Evolutionary conservation across 2,797 vertebrate genomes (phyloP), one percentile per base, ranked within the genome.

Genomic region (Coccyzus lansbergi): DNA sequence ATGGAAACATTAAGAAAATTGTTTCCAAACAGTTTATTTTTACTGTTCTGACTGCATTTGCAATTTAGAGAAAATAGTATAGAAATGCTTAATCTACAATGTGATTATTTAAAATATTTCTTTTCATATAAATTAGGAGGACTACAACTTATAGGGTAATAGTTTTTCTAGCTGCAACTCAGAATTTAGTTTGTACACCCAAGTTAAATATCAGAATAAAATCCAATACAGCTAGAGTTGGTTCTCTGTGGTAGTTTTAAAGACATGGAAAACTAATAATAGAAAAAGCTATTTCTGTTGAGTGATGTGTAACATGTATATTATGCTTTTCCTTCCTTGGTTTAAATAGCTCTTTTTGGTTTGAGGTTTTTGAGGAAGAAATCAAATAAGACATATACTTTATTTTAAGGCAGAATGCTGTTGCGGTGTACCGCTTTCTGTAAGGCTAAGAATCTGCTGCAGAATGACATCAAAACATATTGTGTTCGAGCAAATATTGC

Each of bases 311-410:
- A 96, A 90, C 92, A 68, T 91, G 63, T 95, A 92, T 96, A 95
- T 95, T 97, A 94, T 85, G 76, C 63, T 96, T 97, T 97, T 97
- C 86, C 84, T 97, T 96, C 80, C 62, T 96, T 96, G 59, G 89
- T 96, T 97, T 97, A 96, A 97, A 96, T 96, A 97, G 72, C 68
- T 95, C 56, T 77, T 96, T 97, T 92, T 94, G 94, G 95, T 96
- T 97, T 96, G 95, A 93, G 96, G 96, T 95, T 97, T 97, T 96
- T 96, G 95, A 94, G 88, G 87, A 96, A 95, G 85, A 93, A 96
- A 96, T 88, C 85, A 95, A 97, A 70, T 97, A 96, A 96, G 89
- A 92, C 10, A 1, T 92, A 63, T 95, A 85, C 89, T 97, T 97
- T 96, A 94, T 97, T 97, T 97, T 97, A 95, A 96, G 95, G 68